Evolutionary conservation across 1,140 invertebrate genomes (phyloP), one percentile per base, ranked within the genome.

Genomic region (Euura saliciscinereae): DNA sequence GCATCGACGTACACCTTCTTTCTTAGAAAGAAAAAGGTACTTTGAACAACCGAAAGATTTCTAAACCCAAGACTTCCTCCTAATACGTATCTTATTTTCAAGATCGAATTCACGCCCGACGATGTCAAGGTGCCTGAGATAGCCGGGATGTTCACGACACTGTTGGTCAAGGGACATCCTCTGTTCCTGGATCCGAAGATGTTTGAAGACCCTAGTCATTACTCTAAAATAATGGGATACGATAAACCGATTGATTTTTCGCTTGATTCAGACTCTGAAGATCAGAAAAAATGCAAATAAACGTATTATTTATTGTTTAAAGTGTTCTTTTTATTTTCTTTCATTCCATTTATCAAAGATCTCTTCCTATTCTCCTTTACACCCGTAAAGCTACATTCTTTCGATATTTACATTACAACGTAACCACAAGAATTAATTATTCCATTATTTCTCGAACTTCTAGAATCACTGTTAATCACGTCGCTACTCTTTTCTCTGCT

Each of bases 161-260:
- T 97, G 80, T 68, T 88, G 66, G 92, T 92, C 0, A 94, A 93
- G 78, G 89, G 90, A 8, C 89, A 84, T 8, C 91, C 95, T 2
- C 78, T 97, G 0, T 96, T 98, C 80, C 86, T 98, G 10, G 94
- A 96, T 82, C 88, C 91, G 0, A 83, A 87, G 2, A 81, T 89
- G 11, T 97, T 98, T 78, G 83, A 88, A 6, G 89, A 94, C 76
- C 87, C 91, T 0, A 80, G 90, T 71, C 93, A 97, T 83, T 98
- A 95, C 87, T 91, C 90, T 46, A 92, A 91, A 78, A 91, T 98
- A 65, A 96, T 98, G 93, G 95, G 95, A 2, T 97, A 93, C 83
- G 95, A 98, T 80, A 95, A 97, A 84, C 96, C 96, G 6, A 87
- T 97, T 51, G 93, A 97, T 85, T 94, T 96, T 71, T 92, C 93